Base-by-base conservation (phyloP, 2,888 invertebrate species). In the Steinernema hermaphroditum region DNA sequence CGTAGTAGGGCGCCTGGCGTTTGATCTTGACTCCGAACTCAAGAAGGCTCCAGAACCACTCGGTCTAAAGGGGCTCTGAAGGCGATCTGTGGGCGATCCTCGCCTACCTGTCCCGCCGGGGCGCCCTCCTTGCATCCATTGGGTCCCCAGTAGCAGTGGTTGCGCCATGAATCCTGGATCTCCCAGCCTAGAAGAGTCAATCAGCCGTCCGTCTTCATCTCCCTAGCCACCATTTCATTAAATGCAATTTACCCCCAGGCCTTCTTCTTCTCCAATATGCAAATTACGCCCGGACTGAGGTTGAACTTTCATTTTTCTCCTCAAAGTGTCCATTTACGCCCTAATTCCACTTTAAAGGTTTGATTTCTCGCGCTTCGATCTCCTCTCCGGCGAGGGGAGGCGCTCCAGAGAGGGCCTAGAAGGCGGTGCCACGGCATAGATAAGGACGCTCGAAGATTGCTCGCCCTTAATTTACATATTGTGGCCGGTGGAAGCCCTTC, bases 71-170 rank as follows among this genome's bases (percentile, higher is more conserved):
- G 19, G 2, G 0, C 12, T 29, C 73, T 34, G 24, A 9, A 4
- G 68, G 41, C 16, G 16, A 62, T 68, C 32, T n/a, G 43, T 50
- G 37, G 19, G 46, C 22, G 34, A n/a, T 74, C 46, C 16, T 74
- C 14, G 19, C 34, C 34, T 70, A 76, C 79, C 70, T 76, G 77
- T 27, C 78, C 80, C 43, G 78, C 76, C 2, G 81, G 79, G 24
- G 75, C 57, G 1, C 76, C 75, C 1, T 79, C 77, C 44, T 77
- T 78, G 71, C 83, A 83, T 24, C 81, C 82, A 9, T 72, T 76
- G 8, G 78, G 78, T n/a, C 85, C 85, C 84, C 85, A 85, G 46
- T 84, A 83, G 75, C 84, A 85, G 71, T 84, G 85, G 12, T 78
- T 74, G 19, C 83, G 80, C 82, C 84, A 85, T 0, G 85, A 77